Evolutionary conservation across 1,140 invertebrate genomes (phyloP).

Genomic region (Plutomurus gul): DNA sequence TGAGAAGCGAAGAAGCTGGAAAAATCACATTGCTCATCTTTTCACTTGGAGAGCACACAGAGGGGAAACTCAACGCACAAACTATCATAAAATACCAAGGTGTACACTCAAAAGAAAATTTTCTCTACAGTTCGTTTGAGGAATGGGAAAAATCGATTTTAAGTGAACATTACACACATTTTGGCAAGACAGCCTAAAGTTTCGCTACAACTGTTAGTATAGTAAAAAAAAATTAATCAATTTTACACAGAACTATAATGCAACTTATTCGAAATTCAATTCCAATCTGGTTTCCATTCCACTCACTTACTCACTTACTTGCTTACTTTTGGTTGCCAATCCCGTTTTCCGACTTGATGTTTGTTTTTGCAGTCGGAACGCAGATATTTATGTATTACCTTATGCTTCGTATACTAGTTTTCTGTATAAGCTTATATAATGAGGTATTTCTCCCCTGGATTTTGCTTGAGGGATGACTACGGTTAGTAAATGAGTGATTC

Average conservation of each 20-base stretch:
- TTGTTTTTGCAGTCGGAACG: neutral
- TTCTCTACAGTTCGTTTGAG: too few species aligned
- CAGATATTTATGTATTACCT: too few species aligned
- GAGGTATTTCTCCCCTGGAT: too few species aligned
- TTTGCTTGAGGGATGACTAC: too few species aligned
- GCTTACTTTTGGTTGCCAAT: neutral
- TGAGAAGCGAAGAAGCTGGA: conserved; percentile 6
- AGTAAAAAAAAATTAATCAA: conserved; percentile 2
- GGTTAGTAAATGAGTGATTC: neutral
- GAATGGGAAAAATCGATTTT: too few species aligned
- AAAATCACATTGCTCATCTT: conserved; percentile 12
- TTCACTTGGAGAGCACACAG: neutral
- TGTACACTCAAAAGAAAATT: too few species aligned
- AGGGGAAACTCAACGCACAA: neutral
- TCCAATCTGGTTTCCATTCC: conserved; percentile 5
- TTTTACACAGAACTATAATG: neutral
- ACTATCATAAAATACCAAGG: too few species aligned
- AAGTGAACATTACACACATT: too few species aligned
- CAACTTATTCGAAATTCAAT: neutral
- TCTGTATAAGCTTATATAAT: too few species aligned
- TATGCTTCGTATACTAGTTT: too few species aligned
- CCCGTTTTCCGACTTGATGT: neutral
- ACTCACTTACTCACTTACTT: neutral
- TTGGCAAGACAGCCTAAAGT: too few species aligned
- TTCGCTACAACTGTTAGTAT: neutral